These are phyloP conservation scores for Macaca mulatta DNA, from an alignment of 2,113 vertebrate genomes.

Conservation along the genomic window DNA sequence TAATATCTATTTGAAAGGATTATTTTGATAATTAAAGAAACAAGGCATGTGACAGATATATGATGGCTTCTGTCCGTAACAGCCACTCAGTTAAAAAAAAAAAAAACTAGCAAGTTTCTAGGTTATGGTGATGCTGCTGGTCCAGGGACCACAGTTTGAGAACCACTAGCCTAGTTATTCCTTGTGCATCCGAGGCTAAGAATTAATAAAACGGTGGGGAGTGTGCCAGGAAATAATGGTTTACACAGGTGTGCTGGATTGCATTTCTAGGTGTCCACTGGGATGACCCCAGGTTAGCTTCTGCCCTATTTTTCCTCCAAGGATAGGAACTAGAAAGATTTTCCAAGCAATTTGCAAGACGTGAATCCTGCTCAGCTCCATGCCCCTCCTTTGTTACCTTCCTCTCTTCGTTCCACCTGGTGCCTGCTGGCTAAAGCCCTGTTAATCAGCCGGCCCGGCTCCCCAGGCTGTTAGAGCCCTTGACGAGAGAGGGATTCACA, in stretches of 20 bases:
- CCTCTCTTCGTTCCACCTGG: not conserved
- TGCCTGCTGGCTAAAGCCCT: fast-evolving
- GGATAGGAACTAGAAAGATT: not conserved
- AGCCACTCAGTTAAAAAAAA: too few relatives aligned
- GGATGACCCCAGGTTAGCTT: not conserved
- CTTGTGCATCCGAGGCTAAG: not conserved
- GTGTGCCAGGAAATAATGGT: not conserved
- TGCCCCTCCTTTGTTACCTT: too few relatives aligned
- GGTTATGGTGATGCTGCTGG: not conserved
- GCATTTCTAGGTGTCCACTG: not conserved
- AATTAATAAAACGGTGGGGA: not conserved
- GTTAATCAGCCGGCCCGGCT: not conserved
- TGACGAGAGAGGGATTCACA: not conserved
- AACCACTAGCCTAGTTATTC: not conserved
- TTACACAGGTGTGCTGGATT: not conserved
- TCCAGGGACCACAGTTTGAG: not conserved
- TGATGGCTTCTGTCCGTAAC: not conserved
- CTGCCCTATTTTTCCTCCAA: not conserved
- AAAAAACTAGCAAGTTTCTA: not conserved
- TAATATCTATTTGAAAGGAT: not conserved
- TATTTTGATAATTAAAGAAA: not conserved
- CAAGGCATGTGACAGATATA: not conserved
- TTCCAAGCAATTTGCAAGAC: not conserved
- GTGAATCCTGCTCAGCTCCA: not conserved
- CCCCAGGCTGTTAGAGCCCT: not conserved